A percentile compares a stretch with the other conserved stretches of the same genome.
phyloP scores from a whole-genome alignment of 2,888 invertebrate genomes.

The Hermaeophaga mercurialis region DNA sequence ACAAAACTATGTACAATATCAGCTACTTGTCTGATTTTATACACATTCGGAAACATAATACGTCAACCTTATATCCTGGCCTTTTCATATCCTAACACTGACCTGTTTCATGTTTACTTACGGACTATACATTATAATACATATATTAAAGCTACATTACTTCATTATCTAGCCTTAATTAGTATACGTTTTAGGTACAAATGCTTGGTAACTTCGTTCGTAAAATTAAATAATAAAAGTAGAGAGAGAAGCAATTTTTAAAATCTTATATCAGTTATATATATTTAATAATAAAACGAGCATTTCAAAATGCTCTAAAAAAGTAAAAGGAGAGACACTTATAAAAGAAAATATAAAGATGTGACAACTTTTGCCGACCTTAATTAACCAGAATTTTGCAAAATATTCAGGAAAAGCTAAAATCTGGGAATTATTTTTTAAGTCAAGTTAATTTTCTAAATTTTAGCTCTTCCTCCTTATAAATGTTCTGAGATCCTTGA shows the following conservation, averaged over 20 bases:
- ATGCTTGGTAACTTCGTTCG: slow-evolving; percentile 20
- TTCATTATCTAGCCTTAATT: not conserved
- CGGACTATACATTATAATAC: slow-evolving; percentile 8
- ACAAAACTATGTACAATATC: slow-evolving; percentile 3
- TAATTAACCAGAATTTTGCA: no score
- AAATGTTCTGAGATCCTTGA: no score
- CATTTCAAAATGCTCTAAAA: not conserved
- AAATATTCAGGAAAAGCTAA: no score
- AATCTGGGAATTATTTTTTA: no score
- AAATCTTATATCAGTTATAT: not conserved
- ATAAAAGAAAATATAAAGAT: no score
- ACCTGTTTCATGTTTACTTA: slow-evolving; percentile 1
- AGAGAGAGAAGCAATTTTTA: not conserved
- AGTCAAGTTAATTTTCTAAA: no score
- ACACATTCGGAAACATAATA: slow-evolving; percentile 19
- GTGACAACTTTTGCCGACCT: no score
- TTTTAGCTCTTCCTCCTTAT: no score
- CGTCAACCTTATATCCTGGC: slow-evolving; percentile 11
- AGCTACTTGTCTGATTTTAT: slow-evolving; percentile 4
- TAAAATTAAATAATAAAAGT: not conserved
- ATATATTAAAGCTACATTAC: slow-evolving; percentile 20
- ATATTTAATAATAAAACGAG: not conserved
- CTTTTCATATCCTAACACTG: slow-evolving; percentile 14
- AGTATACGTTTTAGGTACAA: slow-evolving; percentile 7
- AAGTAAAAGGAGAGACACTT: no score